Base-by-base conservation (phyloP, 2,113 vertebrate species). In the Caretta caretta region DNA sequence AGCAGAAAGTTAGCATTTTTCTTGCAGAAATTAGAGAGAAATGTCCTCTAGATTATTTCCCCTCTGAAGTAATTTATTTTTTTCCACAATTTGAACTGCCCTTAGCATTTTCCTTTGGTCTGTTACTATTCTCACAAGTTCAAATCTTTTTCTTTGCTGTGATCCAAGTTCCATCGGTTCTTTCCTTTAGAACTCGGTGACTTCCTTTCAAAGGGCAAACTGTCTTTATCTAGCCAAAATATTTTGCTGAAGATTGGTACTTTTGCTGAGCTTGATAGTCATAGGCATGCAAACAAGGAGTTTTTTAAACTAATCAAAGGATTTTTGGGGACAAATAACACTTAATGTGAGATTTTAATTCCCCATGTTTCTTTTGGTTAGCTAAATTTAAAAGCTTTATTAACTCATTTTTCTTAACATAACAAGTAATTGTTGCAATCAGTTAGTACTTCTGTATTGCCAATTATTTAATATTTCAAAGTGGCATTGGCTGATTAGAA, bases 181-280 rank as follows among this genome's bases (percentile, higher is more conserved):
- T 95, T 94, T 95, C 38, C 35, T 88, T 80, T 84, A 83, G 72
- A 80, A 79, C 5, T 9, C 72, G 59, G 17, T 89, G 84, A 84
- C 51, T 94, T 84, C 48, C 5, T 80, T 95, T 92, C 83, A 83
- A 78, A 92, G 84, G 38, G 24, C 62, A 76, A 1, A 82, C 11
- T n/a, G 2, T 31, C 29, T 65, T 93, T 11, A 84, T 46, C 62
- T 78, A 0, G 0, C 72, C 80, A 93, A 90, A 83, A 50, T 49
- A 19, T 57, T 78, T 81, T 83, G 49, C 93, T 86, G 72, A 83
- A 31, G 22, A 79, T n/a, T 90, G 96, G 78, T 51, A 38, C 12
- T 0, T 0, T 50, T 10, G 42, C n/a, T 46, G 86, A 83, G 86
- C 0, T 0, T 89, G 85, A 50, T 22, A 92, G 72, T 49, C 38